Base-by-base conservation (phyloP, 23 tunicate species). In the Clavelina lepadiformis region DNA sequence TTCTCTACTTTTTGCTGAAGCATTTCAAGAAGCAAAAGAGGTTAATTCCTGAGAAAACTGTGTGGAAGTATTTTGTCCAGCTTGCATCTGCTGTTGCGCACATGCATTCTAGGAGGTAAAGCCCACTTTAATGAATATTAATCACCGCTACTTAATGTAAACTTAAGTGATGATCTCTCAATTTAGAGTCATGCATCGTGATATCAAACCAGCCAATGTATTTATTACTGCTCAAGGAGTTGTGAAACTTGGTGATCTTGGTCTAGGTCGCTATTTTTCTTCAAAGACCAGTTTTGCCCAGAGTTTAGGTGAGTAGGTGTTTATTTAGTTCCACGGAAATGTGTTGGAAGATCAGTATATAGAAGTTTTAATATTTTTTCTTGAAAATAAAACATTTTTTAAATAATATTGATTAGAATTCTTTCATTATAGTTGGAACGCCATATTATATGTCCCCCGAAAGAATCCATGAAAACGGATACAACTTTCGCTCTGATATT, bases 121-220 rank as follows among this genome's bases (percentile, higher is more conserved):
- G 11, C 6, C 5, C 60, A 7, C 7, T 22, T 7, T 28, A 8
- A 59, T 28, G 21, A 20, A 59, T 54, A 13, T n/a, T n/a, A 20
- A 13, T 22, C 60, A 25, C 47, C 8, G 18, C 49, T 61, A 8
- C 21, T 8, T 11, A 15, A 61, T 28, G 18, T 61, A 61, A 15
- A 41, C 15, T 25, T 61, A 28, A 7, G 18, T 8, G 13, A 61
- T 6, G 18, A 25, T 61, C 19, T n/a, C n/a, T n/a, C n/a, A n/a
- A n/a, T n/a, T n/a, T n/a, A 89, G 98, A 79, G 93, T 93, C 18
- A 93, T 93, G 98, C 99, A 94, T 68, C 88, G 95, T 22, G 99
- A 94, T 57, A 94, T 94, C 70, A 94, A 94, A 41, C 99, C 99
- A 7, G 91, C 95, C 50, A 94, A 94, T 57, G 91, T 94, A 19